Percentiles rank a stretch among this genome's conserved stretches.
Evolutionary conservation across 2,113 vertebrate species (phyloP).

Genomic region (Prolemur simus): DNA sequence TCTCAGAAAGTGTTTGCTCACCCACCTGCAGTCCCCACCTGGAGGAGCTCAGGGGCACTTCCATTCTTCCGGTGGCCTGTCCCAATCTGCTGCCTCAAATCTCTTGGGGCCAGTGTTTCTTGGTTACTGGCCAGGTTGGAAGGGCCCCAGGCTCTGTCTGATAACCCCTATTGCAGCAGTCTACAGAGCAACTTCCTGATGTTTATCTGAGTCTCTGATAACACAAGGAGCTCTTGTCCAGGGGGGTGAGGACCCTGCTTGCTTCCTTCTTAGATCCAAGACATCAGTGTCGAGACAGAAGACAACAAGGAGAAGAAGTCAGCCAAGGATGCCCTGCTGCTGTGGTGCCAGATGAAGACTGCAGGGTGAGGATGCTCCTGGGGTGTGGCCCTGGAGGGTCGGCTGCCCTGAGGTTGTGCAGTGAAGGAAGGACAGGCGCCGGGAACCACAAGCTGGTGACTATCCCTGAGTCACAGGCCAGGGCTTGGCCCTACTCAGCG

Average conservation of each 20-base stretch:
- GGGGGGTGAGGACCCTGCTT: background rate
- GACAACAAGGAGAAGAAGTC: slow-evolving; percentile 97
- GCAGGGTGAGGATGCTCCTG: slow-evolving; percentile 87
- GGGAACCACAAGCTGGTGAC: background rate
- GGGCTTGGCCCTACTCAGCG: background rate
- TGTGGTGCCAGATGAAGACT: slow-evolving; percentile 99
- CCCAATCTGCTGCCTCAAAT: background rate
- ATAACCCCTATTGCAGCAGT: background rate
- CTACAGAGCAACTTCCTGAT: background rate
- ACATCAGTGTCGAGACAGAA: slow-evolving; percentile 95
- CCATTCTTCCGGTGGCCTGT: background rate
- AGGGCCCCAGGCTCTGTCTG: background rate
- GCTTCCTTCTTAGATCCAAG: slow-evolving; percentile 90
- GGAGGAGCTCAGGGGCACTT: background rate
- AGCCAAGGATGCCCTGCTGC: slow-evolving; percentile 94
- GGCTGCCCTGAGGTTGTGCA: background rate
- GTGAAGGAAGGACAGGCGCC: background rate
- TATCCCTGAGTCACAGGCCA: background rate
- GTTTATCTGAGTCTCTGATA: background rate
- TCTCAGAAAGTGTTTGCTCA: background rate
- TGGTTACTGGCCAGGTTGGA: background rate
- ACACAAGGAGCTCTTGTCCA: background rate
- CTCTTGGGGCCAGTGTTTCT: background rate
- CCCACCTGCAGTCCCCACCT: background rate
- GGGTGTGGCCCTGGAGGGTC: background rate